Percentiles rank a stretch among this genome's conserved stretches.
Conservation (phyloP, 1,140 invertebrate species). For the Cydia fagiglandana region DNA sequence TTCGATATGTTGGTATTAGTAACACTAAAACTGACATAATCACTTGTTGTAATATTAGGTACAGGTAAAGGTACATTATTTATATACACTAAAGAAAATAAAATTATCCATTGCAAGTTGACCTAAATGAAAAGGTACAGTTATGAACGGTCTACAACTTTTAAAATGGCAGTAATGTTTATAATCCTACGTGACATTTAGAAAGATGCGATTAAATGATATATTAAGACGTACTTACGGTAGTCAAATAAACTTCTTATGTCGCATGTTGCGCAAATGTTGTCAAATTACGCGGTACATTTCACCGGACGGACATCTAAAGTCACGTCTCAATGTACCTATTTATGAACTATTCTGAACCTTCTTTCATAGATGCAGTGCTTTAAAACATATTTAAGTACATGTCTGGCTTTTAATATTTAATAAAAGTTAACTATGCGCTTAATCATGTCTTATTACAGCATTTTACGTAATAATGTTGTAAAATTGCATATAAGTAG, state of each 20-base stretch:
- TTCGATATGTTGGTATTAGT: neutral
- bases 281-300: constrained; percentile 6
- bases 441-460: neutral
- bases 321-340: neutral
- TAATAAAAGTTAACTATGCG: neutral
- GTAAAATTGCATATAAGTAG: neutral
- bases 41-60: neutral
- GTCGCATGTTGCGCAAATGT: neutral
- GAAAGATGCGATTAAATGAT: neutral
- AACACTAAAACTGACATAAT: neutral
- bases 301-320: neutral
- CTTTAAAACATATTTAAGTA: neutral
- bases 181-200: neutral
- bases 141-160: neutral
- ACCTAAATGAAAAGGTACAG: neutral
- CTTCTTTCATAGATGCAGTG: neutral
- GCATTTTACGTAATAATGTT: neutral
- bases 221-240: neutral
- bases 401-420: neutral
- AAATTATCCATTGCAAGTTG: neutral
- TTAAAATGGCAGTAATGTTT: neutral
- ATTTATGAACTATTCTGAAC: neutral
- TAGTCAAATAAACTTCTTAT: constrained; percentile 11
- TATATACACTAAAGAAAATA: neutral
- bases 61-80: neutral